A percentile compares a stretch with the other conserved stretches of the same genome.
Conservation (phyloP, 1,140 invertebrate species). For the Ceratina japonica region DNA sequence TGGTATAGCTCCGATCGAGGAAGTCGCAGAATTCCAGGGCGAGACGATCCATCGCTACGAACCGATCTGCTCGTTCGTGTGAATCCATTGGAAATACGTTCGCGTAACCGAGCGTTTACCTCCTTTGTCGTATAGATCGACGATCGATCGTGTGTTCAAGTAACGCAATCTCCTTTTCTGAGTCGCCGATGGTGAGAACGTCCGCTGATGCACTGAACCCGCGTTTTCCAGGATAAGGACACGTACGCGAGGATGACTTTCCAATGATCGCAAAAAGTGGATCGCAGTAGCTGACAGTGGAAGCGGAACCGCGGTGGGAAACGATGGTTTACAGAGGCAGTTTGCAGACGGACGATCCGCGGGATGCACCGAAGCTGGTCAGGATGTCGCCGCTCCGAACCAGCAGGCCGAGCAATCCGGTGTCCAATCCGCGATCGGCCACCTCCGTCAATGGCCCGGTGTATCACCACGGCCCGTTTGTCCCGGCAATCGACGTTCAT, state of each 20-base stretch:
- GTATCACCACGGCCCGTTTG: constrained; percentile 46
- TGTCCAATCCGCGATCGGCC: constrained; percentile 12
- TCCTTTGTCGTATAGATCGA: background rate
- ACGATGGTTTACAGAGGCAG: constrained; percentile 70
- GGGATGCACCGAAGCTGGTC: constrained; percentile 66
- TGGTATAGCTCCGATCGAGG: background rate
- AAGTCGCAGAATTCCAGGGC: background rate
- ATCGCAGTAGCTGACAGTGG: background rate
- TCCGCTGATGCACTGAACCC: background rate
- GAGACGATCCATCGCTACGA: background rate
- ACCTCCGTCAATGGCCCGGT: constrained; percentile 32
- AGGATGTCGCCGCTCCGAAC: constrained; percentile 66
- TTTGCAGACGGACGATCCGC: constrained; percentile 69
- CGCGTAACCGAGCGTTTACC: background rate
- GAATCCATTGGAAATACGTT: background rate
- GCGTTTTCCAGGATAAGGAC: constrained; percentile 12
- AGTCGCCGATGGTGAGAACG: background rate
- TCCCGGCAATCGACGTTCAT: constrained; percentile 62
- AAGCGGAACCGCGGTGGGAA: constrained; percentile 1
- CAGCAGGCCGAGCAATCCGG: constrained; percentile 49
- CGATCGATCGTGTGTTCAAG: constrained; percentile 15
- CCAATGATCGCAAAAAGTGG: background rate
- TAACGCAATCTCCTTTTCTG: background rate
- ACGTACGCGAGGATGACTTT: constrained; percentile 5
- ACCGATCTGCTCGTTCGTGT: background rate